Conservation (phyloP, 2,797 vertebrate species). For the Myripristis murdjan region DNA sequence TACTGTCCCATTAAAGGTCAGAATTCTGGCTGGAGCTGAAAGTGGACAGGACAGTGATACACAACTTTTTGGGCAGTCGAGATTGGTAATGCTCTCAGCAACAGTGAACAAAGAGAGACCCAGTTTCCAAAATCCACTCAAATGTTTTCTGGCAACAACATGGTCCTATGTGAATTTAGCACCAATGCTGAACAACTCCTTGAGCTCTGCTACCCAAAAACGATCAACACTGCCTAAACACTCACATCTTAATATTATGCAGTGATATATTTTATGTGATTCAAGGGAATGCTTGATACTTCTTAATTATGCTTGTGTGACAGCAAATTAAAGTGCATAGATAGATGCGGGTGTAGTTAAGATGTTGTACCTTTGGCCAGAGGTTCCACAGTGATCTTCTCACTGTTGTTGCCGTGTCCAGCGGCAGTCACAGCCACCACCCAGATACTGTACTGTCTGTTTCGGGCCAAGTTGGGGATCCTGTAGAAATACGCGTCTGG, state of each 20-base stretch:
- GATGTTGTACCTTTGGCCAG: slow-evolving; percentile 91
- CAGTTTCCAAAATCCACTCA: too few species aligned
- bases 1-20: slow-evolving; percentile 98
- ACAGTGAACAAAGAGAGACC: background rate
- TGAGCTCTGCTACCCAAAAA: background rate
- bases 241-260: background rate
- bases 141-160: background rate
- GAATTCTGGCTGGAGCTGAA: slow-evolving; percentile 94
- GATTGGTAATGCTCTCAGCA: background rate
- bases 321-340: background rate
- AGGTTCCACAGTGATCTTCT: slow-evolving; percentile 96
- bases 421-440: slow-evolving; percentile 97
- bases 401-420: slow-evolving; percentile 96
- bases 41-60: background rate
- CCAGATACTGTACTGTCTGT: slow-evolving; percentile 97
- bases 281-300: background rate
- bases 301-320: background rate
- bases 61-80: background rate
- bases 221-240: background rate
- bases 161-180: too few species aligned
- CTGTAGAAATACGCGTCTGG: slow-evolving; percentile 95
- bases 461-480: slow-evolving; percentile 94
- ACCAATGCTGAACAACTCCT: background rate
- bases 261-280: background rate
- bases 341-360: background rate